These are phyloP conservation scores for Lordiphosa mommai DNA, from an alignment of 1,140 invertebrate species.

Conservation along the genomic window DNA sequence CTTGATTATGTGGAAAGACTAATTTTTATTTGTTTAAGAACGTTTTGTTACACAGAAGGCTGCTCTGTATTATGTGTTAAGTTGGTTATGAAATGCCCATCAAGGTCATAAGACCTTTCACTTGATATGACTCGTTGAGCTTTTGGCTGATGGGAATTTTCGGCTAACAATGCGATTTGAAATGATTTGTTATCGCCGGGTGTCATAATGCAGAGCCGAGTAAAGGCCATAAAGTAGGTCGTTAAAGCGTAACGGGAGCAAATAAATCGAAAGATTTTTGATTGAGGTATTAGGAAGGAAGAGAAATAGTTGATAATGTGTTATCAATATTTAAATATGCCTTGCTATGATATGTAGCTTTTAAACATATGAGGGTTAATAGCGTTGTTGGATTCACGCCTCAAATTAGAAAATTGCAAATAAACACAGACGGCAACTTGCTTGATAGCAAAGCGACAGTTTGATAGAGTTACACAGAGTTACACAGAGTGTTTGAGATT, in stretches of 20 bases:
- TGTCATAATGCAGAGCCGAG: slow-evolving; percentile 29
- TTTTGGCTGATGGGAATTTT: slow-evolving; percentile 37
- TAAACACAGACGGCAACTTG: too few species aligned
- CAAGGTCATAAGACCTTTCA: slow-evolving; percentile 64
- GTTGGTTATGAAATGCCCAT: slow-evolving; percentile 39
- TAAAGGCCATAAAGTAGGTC: slow-evolving; percentile 14
- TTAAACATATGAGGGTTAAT: too few species aligned
- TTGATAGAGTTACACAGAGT: too few species aligned
- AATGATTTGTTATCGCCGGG: slow-evolving; percentile 19
- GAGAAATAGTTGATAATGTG: too few species aligned
- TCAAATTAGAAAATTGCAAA: too few species aligned
- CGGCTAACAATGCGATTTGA: slow-evolving; percentile 34
- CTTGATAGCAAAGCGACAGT: too few species aligned
- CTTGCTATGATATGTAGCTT: too few species aligned
- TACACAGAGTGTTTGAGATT: too few species aligned
- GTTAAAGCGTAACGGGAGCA: slow-evolving; percentile 29
- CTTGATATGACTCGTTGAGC: slow-evolving; percentile 12
- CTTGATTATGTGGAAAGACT: slow-evolving; percentile 74
- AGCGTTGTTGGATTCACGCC: too few species aligned
- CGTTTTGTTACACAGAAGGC: slow-evolving; percentile 23
- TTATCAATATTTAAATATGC: too few species aligned
- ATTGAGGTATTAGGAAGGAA: too few species aligned
- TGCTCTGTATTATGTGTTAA: slow-evolving; percentile 76
- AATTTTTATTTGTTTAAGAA: slow-evolving; percentile 68
- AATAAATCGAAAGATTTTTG: slow-evolving; percentile 1